Conservation (phyloP, 2,888 invertebrate species). For the Camponotus fellah region DNA sequence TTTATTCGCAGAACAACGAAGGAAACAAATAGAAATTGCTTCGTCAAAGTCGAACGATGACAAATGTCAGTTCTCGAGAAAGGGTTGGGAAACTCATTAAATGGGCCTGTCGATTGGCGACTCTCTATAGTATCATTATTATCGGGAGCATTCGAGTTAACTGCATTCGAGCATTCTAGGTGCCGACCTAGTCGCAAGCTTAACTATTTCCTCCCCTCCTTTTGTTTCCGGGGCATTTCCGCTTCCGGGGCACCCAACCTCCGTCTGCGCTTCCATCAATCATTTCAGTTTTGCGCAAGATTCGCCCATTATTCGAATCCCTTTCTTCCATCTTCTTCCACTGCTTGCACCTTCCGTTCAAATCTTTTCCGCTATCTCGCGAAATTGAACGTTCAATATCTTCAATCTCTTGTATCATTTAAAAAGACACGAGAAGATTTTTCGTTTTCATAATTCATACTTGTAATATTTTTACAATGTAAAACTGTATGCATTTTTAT, state of each 20-base stretch:
- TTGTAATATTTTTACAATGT: neutral
- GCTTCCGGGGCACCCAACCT: constrained; percentile 45
- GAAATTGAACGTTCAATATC: constrained; percentile 58
- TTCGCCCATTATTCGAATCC: constrained; percentile 72
- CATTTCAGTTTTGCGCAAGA: constrained; percentile 75
- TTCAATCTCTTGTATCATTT: constrained; percentile 48
- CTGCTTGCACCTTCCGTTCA: constrained; percentile 39
- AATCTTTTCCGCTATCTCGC: constrained; percentile 23
- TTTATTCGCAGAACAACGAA: neutral
- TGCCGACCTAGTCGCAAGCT: constrained; percentile 64
- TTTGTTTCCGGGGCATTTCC: constrained; percentile 68
- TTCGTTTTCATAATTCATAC: neutral
- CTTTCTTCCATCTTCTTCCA: constrained; percentile 53
- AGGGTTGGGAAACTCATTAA: constrained; percentile 71
- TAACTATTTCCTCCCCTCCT: constrained; percentile 72
- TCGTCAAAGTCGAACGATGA: constrained; percentile 65
- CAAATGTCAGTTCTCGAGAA: constrained; percentile 65
- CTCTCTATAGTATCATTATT: constrained; percentile 73
- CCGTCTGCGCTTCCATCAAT: constrained; percentile 70
- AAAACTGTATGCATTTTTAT: neutral
- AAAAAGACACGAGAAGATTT: constrained; percentile 9
- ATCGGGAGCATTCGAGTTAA: constrained; percentile 73
- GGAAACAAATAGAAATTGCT: constrained; percentile 49
- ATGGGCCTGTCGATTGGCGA: constrained; percentile 65
- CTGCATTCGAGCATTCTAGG: constrained; percentile 66